Percentiles rank a stretch among this genome's conserved stretches.
phyloP scores from a whole-genome alignment of 2,888 invertebrate species.

The Euplagia quadripunctaria region DNA sequence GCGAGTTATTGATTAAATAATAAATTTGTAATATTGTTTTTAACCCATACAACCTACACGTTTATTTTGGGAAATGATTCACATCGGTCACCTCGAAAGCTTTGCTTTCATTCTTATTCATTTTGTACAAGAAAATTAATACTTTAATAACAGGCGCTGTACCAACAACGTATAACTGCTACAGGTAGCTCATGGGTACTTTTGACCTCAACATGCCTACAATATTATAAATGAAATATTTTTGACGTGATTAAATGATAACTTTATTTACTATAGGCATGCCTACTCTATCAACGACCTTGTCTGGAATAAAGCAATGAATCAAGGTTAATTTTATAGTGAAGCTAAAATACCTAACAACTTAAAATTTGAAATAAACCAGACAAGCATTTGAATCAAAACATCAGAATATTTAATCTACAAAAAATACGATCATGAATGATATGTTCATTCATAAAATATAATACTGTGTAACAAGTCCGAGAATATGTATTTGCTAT shows the following conservation, averaged over 20 bases:
- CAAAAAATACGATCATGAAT: slow-evolving; percentile 25
- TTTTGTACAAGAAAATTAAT: not conserved
- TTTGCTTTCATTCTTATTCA: not conserved
- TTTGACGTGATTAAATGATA: slow-evolving; percentile 40
- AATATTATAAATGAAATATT: slow-evolving; percentile 38
- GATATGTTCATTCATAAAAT: slow-evolving; percentile 30
- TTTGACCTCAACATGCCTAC: not conserved
- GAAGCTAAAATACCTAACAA: slow-evolving; percentile 9
- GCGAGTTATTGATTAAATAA: too few relatives aligned
- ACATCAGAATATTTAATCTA: slow-evolving; percentile 6
- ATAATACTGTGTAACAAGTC: slow-evolving; percentile 6
- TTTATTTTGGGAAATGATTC: not conserved
- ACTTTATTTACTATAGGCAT: slow-evolving; percentile 25
- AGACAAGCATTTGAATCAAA: not conserved
- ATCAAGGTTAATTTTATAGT: slow-evolving; percentile 29
- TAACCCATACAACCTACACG: too few relatives aligned
- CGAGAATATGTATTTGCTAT: slow-evolving; percentile 29
- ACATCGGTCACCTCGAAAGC: not conserved
- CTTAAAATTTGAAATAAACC: slow-evolving; percentile 1
- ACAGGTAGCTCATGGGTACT: not conserved
- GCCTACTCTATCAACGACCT: slow-evolving; percentile 39
- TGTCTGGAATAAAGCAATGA: slow-evolving; percentile 38
- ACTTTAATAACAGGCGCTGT: not conserved
- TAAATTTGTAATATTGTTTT: too few relatives aligned
- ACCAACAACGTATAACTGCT: not conserved